Percentiles rank a stretch among this genome's conserved stretches.
Evolutionary conservation across 2,113 vertebrate species (phyloP).

Genomic region (Seriola rivoliana): DNA sequence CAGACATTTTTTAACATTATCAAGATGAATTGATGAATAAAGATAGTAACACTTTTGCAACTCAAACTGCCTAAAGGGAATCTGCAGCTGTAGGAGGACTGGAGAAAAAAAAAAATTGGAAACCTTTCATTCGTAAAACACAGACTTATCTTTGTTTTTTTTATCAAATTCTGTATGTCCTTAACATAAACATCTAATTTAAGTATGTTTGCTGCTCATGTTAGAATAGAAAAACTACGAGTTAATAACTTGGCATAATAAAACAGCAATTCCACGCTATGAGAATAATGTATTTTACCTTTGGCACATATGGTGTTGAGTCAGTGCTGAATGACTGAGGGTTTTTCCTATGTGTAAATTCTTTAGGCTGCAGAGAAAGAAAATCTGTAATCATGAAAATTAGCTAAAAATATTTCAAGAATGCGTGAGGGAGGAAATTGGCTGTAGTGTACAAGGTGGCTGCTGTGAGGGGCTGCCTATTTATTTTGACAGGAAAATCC

Average conservation of each 20-base stretch:
- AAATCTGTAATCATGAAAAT: conserved; percentile 37
- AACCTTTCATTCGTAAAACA: conserved; percentile 19
- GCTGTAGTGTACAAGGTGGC: conserved; percentile 8
- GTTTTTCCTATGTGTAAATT: conserved; percentile 20
- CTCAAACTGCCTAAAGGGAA: conserved; percentile 47
- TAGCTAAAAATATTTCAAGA: conserved; percentile 29
- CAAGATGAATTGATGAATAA: conserved; percentile 66
- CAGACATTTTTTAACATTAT: conserved; percentile 57
- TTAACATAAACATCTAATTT: conserved; percentile 31
- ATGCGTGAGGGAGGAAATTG: conserved; percentile 11
- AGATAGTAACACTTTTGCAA: conserved; percentile 51
- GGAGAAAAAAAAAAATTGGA: conserved; percentile 19
- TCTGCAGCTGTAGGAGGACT: conserved; percentile 39
- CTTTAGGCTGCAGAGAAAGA: not conserved
- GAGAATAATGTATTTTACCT: conserved; percentile 39
- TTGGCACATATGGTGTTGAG: conserved; percentile 29
- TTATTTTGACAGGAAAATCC: conserved; percentile 40
- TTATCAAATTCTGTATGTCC: conserved; percentile 40
- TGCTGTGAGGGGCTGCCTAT: conserved; percentile 1
- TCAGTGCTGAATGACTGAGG: conserved; percentile 22
- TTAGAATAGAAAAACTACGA: not conserved
- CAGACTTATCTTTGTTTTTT: conserved; percentile 10
- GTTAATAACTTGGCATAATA: conserved; percentile 34
- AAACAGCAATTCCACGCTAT: not conserved
- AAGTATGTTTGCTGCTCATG: conserved; percentile 20